phyloP scores from a whole-genome alignment of 2,888 invertebrate species.

The Choreutis nemorana region DNA sequence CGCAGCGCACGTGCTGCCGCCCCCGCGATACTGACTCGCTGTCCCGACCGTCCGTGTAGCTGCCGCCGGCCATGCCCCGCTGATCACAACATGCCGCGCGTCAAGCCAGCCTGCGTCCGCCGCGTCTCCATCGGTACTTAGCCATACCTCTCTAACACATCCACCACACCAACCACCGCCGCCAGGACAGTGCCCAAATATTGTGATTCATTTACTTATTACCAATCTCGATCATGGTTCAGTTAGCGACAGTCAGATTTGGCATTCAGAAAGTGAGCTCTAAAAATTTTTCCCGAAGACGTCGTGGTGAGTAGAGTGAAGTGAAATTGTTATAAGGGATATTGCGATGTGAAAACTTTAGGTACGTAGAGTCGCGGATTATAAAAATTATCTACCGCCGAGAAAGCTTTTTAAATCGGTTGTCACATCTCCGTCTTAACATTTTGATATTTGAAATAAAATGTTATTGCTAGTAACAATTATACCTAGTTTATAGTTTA shows the following conservation, averaged over 20 bases:
- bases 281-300: slow-evolving; percentile 47
- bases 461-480: no score
- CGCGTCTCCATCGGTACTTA: slow-evolving; percentile 66
- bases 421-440: no score
- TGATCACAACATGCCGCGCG: slow-evolving; percentile 54
- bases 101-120: slow-evolving; percentile 63
- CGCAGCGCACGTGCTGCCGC: slow-evolving; percentile 42
- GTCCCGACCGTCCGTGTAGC: no score
- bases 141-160: slow-evolving; percentile 17
- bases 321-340: no score
- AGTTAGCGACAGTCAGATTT: slow-evolving; percentile 71
- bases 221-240: slow-evolving; percentile 59
- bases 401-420: no score
- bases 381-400: no score
- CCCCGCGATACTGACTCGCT: slow-evolving; percentile 56
- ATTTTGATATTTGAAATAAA: no score
- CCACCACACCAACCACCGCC: slow-evolving; percentile 27
- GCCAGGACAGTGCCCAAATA: slow-evolving; percentile 11
- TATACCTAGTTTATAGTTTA: slow-evolving; percentile 1
- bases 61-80: slow-evolving; percentile 50
- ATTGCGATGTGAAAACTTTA: no score
- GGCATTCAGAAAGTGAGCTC: slow-evolving; percentile 67
- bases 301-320: slow-evolving; percentile 65
- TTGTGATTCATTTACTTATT: slow-evolving; percentile 11
- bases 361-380: no score